phyloP scores from a whole-genome alignment of 1,140 invertebrate species.

The Hesperophylax magnus region DNA sequence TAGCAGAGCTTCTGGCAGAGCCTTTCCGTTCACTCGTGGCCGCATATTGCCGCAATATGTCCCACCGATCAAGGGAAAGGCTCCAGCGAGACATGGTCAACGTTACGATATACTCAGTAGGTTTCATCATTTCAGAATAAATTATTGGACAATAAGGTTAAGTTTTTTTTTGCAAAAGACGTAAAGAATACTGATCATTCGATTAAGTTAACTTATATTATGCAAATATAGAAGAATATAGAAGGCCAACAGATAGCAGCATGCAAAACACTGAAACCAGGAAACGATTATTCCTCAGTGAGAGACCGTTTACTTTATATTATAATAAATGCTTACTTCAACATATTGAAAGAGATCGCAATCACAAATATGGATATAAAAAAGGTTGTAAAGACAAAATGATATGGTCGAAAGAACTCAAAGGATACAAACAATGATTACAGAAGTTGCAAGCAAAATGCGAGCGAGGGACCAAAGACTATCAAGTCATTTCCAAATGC shows the following conservation, averaged over 20 bases:
- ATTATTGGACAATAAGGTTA: constrained; percentile 27
- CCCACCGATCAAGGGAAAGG: constrained; percentile 48
- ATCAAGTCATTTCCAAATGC: constrained; percentile 50
- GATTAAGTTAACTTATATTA: constrained; percentile 41
- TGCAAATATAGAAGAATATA: constrained; percentile 57
- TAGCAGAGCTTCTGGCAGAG: constrained; percentile 68
- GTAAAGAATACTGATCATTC: constrained; percentile 42
- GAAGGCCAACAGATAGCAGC: constrained; percentile 59
- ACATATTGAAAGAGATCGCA: constrained; percentile 49
- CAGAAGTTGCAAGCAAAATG: constrained; percentile 58
- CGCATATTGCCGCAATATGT: not conserved
- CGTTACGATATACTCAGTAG: constrained; percentile 9
- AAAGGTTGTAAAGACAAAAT: constrained; percentile 55
- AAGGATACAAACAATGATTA: constrained; percentile 56
- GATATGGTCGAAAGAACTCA: constrained; percentile 54
- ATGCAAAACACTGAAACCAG: constrained; percentile 58
- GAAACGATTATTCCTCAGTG: constrained; percentile 53
- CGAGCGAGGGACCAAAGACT: constrained; percentile 54
- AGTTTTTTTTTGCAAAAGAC: constrained; percentile 21
- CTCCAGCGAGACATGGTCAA: constrained; percentile 50
- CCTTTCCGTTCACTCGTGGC: constrained; percentile 51
- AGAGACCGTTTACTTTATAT: constrained; percentile 49
- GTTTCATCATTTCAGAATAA: constrained; percentile 29
- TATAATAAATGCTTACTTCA: constrained; percentile 50
- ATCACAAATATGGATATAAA: constrained; percentile 50